Evolutionary conservation across 2,113 vertebrate genomes (phyloP), one percentile per base, ranked within the genome.

Genomic region (Clinocottus analis): DNA sequence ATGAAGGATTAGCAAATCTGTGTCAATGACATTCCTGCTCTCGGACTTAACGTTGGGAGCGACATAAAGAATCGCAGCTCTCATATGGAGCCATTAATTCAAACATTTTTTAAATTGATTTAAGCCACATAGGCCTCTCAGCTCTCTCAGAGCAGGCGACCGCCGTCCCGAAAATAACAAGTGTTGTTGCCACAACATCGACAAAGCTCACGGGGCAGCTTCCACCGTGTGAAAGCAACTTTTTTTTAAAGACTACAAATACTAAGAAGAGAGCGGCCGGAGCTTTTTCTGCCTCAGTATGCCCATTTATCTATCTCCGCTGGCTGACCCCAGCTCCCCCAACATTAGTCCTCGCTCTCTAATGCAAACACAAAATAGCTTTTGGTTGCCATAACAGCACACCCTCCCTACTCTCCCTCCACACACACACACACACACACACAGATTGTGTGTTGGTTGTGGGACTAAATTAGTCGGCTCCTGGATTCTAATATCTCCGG

Each of bases 321-420:
- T 75, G 41, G 2, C 82, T 81, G 77, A 75, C 77, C 70, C 71
- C 72, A 67, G 75, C 77, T 71, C 89, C 88, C 86, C 55, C 87
- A 73, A 59, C 89, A 75, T 86, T 84, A 86, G 85, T 79, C 83
- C 83, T 87, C 88, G 56, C 77, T 90, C 89, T 62, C 85, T 89
- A 85, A 87, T 85, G 86, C 92, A 92, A 92, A 92, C 91, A 90
- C 89, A 85, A 88, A 89, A 92, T 92, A 91, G 87, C 90, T 90
- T 79, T 58, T 80, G 79, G 91, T 93, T 93, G 89, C 91, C 75
- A 93, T 93, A 89, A 72, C 91, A 85, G 87, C 92, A 17, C 37
- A 2, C 79, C 84, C 75, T 67, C 41, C 82, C 66, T 73, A 49
- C 37, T 39, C 37, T n/a, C 37, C 17, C 21, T 16, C 49, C 5